A percentile compares a stretch with the other conserved stretches of the same genome.
These are phyloP conservation scores for Osedax fenrisi DNA, from an alignment of 2,888 invertebrate species.

Conservation along the genomic window DNA sequence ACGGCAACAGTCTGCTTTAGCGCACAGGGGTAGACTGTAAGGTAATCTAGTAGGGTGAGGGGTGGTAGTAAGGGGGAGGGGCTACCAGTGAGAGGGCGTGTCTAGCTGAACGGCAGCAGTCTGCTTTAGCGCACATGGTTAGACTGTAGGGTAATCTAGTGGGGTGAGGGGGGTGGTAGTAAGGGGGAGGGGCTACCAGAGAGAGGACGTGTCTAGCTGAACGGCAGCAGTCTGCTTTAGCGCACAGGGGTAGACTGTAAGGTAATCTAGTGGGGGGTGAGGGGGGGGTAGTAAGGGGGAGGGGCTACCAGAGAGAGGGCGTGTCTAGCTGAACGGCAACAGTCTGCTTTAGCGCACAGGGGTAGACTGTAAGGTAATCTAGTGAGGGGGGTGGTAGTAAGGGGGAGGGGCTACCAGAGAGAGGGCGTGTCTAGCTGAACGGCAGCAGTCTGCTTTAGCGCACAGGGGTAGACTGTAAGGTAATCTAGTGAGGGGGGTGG, in stretches of 20 bases:
- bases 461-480: constrained; percentile 80
- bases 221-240: constrained; percentile 86
- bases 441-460: constrained; percentile 87
- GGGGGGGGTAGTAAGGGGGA: constrained; percentile 87
- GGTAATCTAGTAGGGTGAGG: constrained; percentile 41
- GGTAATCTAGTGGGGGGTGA: too few species aligned
- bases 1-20: constrained; percentile 88
- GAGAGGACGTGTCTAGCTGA: too few species aligned
- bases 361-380: constrained; percentile 68
- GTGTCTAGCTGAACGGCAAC: constrained; percentile 89
- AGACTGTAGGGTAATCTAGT: too few species aligned
- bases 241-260: too few species aligned
- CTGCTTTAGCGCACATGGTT: too few species aligned
- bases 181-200: too few species aligned
- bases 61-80: too few species aligned
- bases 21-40: constrained; percentile 81
- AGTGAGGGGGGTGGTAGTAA: background rate
- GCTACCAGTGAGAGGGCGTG: too few species aligned
- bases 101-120: constrained; percentile 87
- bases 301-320: constrained; percentile 89
- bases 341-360: constrained; percentile 84
- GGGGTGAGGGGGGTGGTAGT: too few species aligned
- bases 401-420: constrained; percentile 92
- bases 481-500: background rate
- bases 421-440: constrained; percentile 89